These are phyloP conservation scores for Coturnix japonica DNA, from an alignment of 2,113 vertebrate genomes.

Conservation along the genomic window DNA sequence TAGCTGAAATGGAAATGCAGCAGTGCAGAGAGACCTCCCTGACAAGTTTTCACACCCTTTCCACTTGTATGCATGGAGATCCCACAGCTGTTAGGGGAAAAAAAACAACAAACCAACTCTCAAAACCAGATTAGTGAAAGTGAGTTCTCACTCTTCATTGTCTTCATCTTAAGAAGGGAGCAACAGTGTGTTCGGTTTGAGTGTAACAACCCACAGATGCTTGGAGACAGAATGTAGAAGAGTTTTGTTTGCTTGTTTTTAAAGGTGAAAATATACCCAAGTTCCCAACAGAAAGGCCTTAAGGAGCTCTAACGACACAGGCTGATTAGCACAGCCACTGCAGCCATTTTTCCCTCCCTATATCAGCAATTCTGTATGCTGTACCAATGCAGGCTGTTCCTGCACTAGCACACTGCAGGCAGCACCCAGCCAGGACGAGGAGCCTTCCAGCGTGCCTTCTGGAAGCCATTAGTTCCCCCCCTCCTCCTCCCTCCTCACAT, in stretches of 20 bases:
- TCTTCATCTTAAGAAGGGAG: not conserved
- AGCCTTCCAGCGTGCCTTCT: conserved; percentile 28
- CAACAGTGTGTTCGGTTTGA: not conserved
- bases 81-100: not conserved
- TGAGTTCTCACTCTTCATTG: not conserved
- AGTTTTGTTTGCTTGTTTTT: not conserved
- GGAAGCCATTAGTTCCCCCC: conserved; percentile 56
- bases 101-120: not conserved
- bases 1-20: not conserved
- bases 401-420: not conserved
- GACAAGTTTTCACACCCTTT: not conserved
- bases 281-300: not conserved
- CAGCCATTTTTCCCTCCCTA: not conserved
- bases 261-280: not conserved
- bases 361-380: not conserved
- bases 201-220: not conserved
- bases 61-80: not conserved
- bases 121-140: not conserved
- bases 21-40: not conserved
- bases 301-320: not conserved
- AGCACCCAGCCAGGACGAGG: not conserved
- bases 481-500: not conserved
- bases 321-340: not conserved
- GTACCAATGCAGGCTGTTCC: not conserved
- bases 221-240: not conserved